Evolutionary conservation across 2,113 vertebrate genomes (phyloP).

Genomic region (Aleadryas rufinucha): DNA sequence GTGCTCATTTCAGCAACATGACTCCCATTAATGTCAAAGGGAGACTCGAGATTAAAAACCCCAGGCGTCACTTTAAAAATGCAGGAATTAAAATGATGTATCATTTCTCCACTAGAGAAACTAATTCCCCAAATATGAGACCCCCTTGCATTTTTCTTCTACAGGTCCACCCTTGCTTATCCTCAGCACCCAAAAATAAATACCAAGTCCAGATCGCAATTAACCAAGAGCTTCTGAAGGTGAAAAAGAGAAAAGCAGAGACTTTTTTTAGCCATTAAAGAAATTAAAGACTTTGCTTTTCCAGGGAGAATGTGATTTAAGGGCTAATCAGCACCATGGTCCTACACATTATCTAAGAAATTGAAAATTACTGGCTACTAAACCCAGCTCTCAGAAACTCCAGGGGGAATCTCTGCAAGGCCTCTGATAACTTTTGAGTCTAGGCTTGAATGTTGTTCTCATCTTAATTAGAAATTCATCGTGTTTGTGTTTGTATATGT

Average conservation of each 20-base stretch:
- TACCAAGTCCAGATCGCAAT: not conserved
- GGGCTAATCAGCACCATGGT: constrained; percentile 65
- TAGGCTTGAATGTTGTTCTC: constrained; percentile 43
- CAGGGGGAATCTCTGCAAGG: constrained; percentile 69
- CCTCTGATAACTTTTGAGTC: constrained; percentile 67
- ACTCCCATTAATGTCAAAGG: constrained; percentile 59
- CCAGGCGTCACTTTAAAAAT: constrained; percentile 45
- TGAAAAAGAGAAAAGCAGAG: constrained; percentile 48
- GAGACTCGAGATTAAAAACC: constrained; percentile 62
- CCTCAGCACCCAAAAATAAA: not conserved
- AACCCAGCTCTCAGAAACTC: constrained; percentile 60
- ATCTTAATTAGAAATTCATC: constrained; percentile 52
- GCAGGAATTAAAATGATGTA: constrained; percentile 43
- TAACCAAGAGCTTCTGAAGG: constrained; percentile 44
- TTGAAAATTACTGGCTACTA: constrained; percentile 71
- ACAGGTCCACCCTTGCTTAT: not conserved
- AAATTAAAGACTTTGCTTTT: constrained; percentile 72
- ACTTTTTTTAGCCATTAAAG: constrained; percentile 47
- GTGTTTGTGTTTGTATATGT: not conserved
- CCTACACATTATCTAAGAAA: constrained; percentile 70
- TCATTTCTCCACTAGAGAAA: constrained; percentile 27
- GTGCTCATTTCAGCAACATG: constrained; percentile 9
- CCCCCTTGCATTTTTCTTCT: not conserved
- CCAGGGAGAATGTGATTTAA: constrained; percentile 64
- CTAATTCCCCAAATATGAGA: not conserved